phyloP scores from a whole-genome alignment of 2,888 invertebrate genomes.

The Drosophila kambysellisi region DNA sequence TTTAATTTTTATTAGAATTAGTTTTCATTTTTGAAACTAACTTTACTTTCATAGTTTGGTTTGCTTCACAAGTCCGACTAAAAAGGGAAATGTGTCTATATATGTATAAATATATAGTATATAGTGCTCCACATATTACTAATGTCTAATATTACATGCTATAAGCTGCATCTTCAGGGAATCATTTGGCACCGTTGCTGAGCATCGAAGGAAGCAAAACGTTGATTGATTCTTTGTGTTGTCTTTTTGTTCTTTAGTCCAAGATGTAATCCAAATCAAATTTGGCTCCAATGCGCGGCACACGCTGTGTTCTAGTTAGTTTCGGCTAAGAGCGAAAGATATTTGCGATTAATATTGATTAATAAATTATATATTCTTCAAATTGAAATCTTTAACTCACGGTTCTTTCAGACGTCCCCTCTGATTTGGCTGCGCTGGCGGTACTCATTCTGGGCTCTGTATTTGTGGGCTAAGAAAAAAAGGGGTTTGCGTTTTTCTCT shows the following conservation, averaged over 20 bases:
- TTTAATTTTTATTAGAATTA: not conserved
- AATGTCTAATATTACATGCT: constrained; percentile 6
- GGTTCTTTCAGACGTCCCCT: not conserved
- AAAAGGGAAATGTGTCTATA: constrained; percentile 2
- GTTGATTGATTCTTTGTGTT: constrained; percentile 1
- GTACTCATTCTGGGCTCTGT: constrained; percentile 6
- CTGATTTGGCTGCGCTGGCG: not conserved
- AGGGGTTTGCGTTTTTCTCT: not conserved
- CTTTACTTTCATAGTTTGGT: constrained; percentile 1
- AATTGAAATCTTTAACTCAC: constrained; percentile 4
- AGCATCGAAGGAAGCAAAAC: not conserved
- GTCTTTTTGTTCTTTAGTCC: constrained; percentile 28
- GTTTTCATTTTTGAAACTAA: not conserved
- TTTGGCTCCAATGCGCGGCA: constrained; percentile 78
- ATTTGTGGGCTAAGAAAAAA: constrained; percentile 4
- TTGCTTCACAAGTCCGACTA: not conserved
- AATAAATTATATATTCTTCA: not conserved
- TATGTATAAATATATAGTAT: not conserved
- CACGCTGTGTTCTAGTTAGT: constrained; percentile 57
- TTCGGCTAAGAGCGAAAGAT: constrained; percentile 18
- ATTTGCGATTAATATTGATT: not conserved
- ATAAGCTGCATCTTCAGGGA: not conserved
- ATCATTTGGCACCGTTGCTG: not conserved
- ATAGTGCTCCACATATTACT: constrained; percentile 24
- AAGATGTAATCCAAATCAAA: constrained; percentile 73